Evolutionary conservation across 2,888 invertebrate species (phyloP).

Genomic region (Apamea crenata): DNA sequence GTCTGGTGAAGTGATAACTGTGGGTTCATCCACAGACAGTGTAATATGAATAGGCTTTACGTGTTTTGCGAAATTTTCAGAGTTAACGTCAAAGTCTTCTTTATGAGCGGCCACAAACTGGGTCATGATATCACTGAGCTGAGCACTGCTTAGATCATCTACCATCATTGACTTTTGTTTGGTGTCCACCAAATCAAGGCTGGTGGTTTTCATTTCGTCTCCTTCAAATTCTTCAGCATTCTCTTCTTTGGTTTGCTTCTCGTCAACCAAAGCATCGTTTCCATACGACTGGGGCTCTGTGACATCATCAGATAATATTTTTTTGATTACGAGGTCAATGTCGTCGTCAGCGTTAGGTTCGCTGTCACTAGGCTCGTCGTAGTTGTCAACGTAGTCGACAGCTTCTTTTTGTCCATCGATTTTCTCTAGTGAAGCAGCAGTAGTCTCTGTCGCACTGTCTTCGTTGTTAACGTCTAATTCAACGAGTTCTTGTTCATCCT

Average conservation of each 20-base stretch:
- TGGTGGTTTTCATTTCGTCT: slow-evolving; percentile 38
- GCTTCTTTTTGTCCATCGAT: slow-evolving; percentile 17
- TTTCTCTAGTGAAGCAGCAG: neutral
- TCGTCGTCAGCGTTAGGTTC: slow-evolving; percentile 53
- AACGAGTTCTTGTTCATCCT: neutral
- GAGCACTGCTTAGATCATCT: slow-evolving; percentile 70
- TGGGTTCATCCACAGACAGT: slow-evolving; percentile 74
- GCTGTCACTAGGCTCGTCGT: slow-evolving; percentile 28
- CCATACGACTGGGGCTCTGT: slow-evolving; percentile 55
- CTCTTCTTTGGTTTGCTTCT: slow-evolving; percentile 48
- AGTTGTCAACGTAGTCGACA: slow-evolving; percentile 37
- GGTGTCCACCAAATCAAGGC: slow-evolving; percentile 11
- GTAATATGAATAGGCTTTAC: slow-evolving; percentile 71
- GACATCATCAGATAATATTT: slow-evolving; percentile 46
- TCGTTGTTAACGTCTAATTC: neutral
- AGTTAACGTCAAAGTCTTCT: slow-evolving; percentile 71
- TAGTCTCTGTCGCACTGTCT: neutral
- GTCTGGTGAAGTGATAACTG: slow-evolving; percentile 77
- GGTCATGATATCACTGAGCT: slow-evolving; percentile 72
- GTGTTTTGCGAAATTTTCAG: slow-evolving; percentile 67
- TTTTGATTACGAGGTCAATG: slow-evolving; percentile 25
- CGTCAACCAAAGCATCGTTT: slow-evolving; percentile 75
- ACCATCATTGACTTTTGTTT: slow-evolving; percentile 58
- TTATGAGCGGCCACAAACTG: slow-evolving; percentile 72
- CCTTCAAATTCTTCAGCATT: slow-evolving; percentile 55